Evolutionary conservation across 2,113 vertebrate genomes (phyloP), one percentile per base, ranked within the genome.

Genomic region (Phylloscopus trochiloides): DNA sequence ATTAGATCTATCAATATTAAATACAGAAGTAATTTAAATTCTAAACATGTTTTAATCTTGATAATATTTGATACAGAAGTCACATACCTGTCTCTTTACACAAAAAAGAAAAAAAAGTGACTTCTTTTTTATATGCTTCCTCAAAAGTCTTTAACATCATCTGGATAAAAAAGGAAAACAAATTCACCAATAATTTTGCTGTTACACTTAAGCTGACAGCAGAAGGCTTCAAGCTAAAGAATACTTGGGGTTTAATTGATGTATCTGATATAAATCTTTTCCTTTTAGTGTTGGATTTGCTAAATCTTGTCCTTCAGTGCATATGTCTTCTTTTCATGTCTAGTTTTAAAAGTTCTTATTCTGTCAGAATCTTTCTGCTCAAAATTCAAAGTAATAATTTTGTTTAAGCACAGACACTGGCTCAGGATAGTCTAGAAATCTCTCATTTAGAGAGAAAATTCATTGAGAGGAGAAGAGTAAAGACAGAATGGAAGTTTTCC

Each of bases 1-100:
- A 68, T 78, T 28, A 70, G 34, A 62, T 88, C 61, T 92, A 89
- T 92, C 50, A 82, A 51, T 85, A 91, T 82, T 70, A 94, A 88
- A 90, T 76, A 83, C 11, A 70, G 42, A 87, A 71, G 10, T 29
- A 52, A 92, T 88, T 82, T 73, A 82, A 78, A 94, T 91, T 90
- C 81, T 36, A 79, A 86, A n/a, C 29, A 18, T 68, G 32, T 58
- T 92, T 82, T 82, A 68, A 42, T 81, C 52, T 48, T 74, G 45
- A 38, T 20, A 75, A 16, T n/a, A 47, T 65, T 66, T 92, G 32
- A 61, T 72, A 61, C 5, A 68, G 54, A 67, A 78, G 14, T 65
- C 48, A 68, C 9, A n/a, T 32, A 59, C 32, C 15, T 38, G 7
- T 45, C 20, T 45, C 52, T 91, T 67, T 38, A 68, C 4, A 78